phyloP scores from a whole-genome alignment of 2,888 invertebrate genomes.

The Melanostoma mellinum region DNA sequence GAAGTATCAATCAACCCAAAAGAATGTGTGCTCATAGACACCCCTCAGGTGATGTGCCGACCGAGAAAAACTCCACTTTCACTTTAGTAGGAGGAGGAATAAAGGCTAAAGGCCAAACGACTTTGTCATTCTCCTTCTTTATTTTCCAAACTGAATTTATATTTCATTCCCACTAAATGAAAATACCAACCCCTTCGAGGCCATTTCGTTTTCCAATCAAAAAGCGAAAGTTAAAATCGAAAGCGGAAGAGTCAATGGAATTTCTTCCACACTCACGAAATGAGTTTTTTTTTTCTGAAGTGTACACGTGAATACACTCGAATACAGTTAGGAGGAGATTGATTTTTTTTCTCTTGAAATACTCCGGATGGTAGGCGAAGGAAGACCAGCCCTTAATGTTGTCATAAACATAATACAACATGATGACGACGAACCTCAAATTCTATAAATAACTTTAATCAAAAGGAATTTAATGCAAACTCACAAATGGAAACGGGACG shows the following conservation, averaged over 20 bases:
- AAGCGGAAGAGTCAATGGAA: conserved; percentile 15
- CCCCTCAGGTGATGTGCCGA: conserved; percentile 4
- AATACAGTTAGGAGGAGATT: background rate
- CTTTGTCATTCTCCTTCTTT: background rate
- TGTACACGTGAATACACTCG: background rate
- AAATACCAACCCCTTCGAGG: background rate
- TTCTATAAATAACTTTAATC: conserved; percentile 56
- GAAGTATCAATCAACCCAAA: background rate
- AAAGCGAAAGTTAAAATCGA: conserved; percentile 32
- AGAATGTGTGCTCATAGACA: conserved; percentile 12
- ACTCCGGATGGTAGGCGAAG: background rate
- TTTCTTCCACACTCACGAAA: conserved; percentile 2
- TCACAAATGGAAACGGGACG: conserved; percentile 2
- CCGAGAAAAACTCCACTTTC: conserved; percentile 12
- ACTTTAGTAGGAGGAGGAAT: background rate
- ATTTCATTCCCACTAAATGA: background rate
- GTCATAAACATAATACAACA: conserved; percentile 10
- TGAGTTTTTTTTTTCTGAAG: too few relatives aligned
- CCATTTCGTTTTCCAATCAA: background rate
- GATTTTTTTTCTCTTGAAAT: too few relatives aligned
- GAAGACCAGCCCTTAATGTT: background rate
- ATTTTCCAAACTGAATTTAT: background rate
- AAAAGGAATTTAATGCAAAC: conserved; percentile 35
- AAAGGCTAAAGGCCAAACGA: conserved; percentile 23
- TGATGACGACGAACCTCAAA: conserved; percentile 12